phyloP scores from a whole-genome alignment of 2,888 invertebrate genomes.

The Ichneumoninae sp. region DNA sequence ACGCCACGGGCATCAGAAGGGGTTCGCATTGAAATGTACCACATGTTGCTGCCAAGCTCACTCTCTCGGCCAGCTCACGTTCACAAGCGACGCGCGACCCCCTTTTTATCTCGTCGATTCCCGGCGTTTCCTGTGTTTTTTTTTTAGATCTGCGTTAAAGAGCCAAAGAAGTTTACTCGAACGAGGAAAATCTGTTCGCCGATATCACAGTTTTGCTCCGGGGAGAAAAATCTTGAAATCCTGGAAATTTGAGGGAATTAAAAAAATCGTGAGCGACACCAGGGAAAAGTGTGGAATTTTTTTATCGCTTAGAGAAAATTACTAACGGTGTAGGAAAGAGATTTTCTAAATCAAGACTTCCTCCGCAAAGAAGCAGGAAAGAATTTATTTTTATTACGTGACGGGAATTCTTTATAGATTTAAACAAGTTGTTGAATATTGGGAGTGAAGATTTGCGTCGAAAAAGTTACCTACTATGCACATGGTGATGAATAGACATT shows the following conservation, averaged over 20 bases:
- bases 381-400: too few relatives aligned
- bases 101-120: constrained; percentile 4
- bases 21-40: constrained; percentile 75
- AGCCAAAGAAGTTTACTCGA: neutral
- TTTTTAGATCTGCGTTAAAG: neutral
- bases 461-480: too few relatives aligned
- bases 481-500: too few relatives aligned
- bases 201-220: neutral
- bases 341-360: too few relatives aligned
- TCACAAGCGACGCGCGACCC: neutral
- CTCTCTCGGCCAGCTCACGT: constrained; percentile 50
- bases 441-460: too few relatives aligned
- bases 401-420: too few relatives aligned
- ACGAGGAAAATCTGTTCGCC: neutral
- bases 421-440: too few relatives aligned
- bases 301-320: too few relatives aligned
- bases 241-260: neutral
- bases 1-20: constrained; percentile 61
- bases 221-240: neutral
- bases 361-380: too few relatives aligned
- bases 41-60: constrained; percentile 76
- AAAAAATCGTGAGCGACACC: too few relatives aligned
- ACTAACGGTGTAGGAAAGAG: too few relatives aligned
- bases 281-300: too few relatives aligned
- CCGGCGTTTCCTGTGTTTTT: neutral